Evolutionary conservation across 2,113 vertebrate species (phyloP), one percentile per base, ranked within the genome.

Genomic region (Ivindomyrus marchei): DNA sequence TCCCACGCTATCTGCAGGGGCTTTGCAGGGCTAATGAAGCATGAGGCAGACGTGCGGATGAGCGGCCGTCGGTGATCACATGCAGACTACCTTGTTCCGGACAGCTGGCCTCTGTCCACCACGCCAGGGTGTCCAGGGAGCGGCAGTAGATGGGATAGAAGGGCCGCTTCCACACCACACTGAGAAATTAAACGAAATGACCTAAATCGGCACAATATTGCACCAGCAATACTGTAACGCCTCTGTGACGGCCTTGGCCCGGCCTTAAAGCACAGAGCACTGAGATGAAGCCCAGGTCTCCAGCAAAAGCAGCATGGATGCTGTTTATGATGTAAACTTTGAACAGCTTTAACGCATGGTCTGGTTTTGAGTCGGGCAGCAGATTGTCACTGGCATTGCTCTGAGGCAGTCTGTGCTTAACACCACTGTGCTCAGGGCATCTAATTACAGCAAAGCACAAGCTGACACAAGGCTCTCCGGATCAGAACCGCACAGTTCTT

Each of bases 371-470:
- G 45, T 85, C 10, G 11, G 21, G 84, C 5, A 8, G 46, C 46
- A 49, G 42, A 85, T 31, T 17, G 45, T 85, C 46, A 13, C 47
- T 50, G 45, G 45, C 27, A 15, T 85, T 13, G 84, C 4, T 86
- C 24, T 11, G 19, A 85, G 84, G 84, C n/a, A 7, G 84, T 50
- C 46, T 49, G 21, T 85, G 45, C 84, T 86, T 70, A 27, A 11
- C 24, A 27, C 45, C 47, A 31, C 47, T 15, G n/a, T 27, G 84
- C n/a, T 49, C 19, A 49, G 84, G n/a, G 84, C 45, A 15, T 4
- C 84, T 86, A 50, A 86, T 86, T 86, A 86, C 47, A 50, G 84
- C n/a, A 50, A 27, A 50, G 10, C 84, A 7, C n/a, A 85, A 85
- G 83, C 83, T 47, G 83, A 85, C 83, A 47, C 39, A 17, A 27